phyloP scores from a whole-genome alignment of 2,113 vertebrate species.

The Pseudonaja textilis region DNA sequence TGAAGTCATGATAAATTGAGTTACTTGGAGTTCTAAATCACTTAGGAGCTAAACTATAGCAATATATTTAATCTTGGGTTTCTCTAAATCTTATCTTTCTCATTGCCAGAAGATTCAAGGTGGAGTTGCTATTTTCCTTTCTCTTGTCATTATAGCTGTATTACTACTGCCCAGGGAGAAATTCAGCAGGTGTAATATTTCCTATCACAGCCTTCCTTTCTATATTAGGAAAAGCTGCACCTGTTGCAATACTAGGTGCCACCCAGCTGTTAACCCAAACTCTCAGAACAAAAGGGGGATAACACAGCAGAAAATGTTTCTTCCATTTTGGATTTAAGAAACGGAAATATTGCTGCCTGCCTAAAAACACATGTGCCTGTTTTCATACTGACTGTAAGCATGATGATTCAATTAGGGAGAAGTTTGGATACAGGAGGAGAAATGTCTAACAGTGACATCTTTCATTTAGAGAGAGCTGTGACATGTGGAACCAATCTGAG shows the following conservation, averaged over 20 bases:
- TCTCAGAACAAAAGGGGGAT: no score
- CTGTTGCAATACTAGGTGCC: not conserved
- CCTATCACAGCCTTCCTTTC: not conserved
- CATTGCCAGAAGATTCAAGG: not conserved
- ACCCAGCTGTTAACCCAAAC: not conserved
- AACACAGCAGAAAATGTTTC: not conserved
- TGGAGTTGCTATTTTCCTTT: not conserved
- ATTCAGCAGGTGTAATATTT: not conserved
- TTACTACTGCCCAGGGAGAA: not conserved
- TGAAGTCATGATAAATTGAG: not conserved
- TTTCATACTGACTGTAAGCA: not conserved
- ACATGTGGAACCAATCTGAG: not conserved
- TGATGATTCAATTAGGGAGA: conserved; percentile 9
- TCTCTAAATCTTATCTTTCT: not conserved
- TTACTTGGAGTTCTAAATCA: not conserved
- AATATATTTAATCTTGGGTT: not conserved
- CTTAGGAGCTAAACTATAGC: not conserved
- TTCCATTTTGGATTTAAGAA: not conserved
- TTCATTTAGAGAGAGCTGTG: not conserved
- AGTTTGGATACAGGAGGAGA: not conserved
- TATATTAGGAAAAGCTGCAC: not conserved
- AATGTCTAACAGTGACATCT: not conserved
- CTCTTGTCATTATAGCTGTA: no score
- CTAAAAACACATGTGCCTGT: not conserved
- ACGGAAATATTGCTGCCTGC: not conserved